Evolutionary conservation across 2,797 vertebrate genomes (phyloP), one percentile per base, ranked within the genome.

Genomic region (Novumbra hubbsi): DNA sequence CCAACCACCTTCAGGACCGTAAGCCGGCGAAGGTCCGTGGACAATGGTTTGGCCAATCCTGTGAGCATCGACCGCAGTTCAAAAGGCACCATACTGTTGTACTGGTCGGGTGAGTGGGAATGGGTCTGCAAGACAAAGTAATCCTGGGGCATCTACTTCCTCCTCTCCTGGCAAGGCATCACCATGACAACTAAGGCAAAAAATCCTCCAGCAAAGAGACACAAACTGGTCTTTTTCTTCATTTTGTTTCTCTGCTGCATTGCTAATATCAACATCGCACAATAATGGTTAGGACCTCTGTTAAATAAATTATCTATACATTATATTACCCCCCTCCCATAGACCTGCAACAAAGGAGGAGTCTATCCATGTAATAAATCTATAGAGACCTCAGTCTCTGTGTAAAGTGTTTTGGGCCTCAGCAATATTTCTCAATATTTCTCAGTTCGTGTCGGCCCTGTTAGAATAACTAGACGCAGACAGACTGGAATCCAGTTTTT

Each of bases 241-340:
- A 73, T 80, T 86, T 68, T 76, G 78, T 62, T 76, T 48, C 73
- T 75, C 80, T 76, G 82, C 76, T 69, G 74, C 68, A 73, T 69
- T 76, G 76, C 85, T 87, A 82, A 84, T 90, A 85, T 87, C 78
- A 87, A 86, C 80, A 72, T 77, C 80, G 71, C 84, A 89, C 88
- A 90, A 88, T 90, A 90, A 87, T 88, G 88, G 88, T 88, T 90
- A 88, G 90, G 88, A 92, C 90, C 91, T 93, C 92, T 93, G 90
- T 94, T 93, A 91, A 95, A 95, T 95, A 95, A 95, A 95, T 95
- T 94, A 94, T 94, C 90, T 93, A 87, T 94, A 91, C 91, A 91
- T 90, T 81, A 92, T 91, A 90, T 89, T 90, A 76, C 88, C 85
- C 87, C 34, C 85, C 82, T 80, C 71, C 82, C 87, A 63, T 87